Percentiles rank a stretch among this genome's conserved stretches.
These are phyloP conservation scores for Cepaea nemoralis DNA, from an alignment of 1,140 invertebrate genomes.

Conservation along the genomic window DNA sequence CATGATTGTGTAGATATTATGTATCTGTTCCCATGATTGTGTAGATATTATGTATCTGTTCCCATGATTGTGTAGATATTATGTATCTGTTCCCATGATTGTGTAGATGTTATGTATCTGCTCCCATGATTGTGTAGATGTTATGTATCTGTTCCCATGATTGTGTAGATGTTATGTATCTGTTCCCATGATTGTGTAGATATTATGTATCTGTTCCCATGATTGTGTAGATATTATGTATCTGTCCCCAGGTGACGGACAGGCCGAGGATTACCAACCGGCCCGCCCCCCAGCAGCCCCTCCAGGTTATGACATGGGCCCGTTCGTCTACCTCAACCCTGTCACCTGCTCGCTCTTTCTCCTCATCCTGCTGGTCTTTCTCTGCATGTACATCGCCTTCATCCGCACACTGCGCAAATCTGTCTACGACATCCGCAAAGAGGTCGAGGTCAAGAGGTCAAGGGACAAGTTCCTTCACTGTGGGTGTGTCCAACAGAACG, in stretches of 20 bases:
- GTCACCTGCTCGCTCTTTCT: conserved; percentile 2
- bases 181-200: too few relatives aligned
- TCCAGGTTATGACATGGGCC: not conserved
- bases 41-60: too few relatives aligned
- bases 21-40: too few relatives aligned
- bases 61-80: too few relatives aligned
- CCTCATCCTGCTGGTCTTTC: not conserved
- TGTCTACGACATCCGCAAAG: conserved; percentile 23
- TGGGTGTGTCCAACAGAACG: not conserved
- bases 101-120: too few relatives aligned
- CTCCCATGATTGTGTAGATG: too few relatives aligned
- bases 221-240: too few relatives aligned
- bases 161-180: too few relatives aligned
- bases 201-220: too few relatives aligned
- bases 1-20: too few relatives aligned
- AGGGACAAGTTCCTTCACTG: conserved; percentile 10
- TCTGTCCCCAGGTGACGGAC: not conserved
- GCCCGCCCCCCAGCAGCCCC: not conserved
- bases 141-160: too few relatives aligned
- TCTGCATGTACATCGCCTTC: conserved; percentile 10
- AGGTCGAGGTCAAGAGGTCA: not conserved
- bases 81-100: too few relatives aligned
- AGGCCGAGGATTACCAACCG: not conserved
- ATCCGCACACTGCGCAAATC: conserved; percentile 13
- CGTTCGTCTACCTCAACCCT: conserved; percentile 13